These are phyloP conservation scores for Chamaetylas fuelleborni DNA, from an alignment of 2,113 vertebrate species.

Conservation along the genomic window DNA sequence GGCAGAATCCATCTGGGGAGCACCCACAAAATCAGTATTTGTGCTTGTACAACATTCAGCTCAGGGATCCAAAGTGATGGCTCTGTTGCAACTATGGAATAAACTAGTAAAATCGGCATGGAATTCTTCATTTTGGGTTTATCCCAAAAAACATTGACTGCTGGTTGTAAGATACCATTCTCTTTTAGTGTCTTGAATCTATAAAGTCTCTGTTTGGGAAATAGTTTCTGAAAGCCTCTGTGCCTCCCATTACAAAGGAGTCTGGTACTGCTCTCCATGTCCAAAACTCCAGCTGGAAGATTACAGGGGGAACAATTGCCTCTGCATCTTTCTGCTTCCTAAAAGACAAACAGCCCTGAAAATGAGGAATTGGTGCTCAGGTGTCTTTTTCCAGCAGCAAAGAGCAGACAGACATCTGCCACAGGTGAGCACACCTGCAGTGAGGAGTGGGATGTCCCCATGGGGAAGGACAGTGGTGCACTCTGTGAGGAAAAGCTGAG, in stretches of 20 bases:
- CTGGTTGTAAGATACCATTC: not conserved
- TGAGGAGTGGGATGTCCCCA: not conserved
- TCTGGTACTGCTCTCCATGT: constrained; percentile 68
- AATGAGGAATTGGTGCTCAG: not conserved
- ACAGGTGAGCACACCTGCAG: not conserved
- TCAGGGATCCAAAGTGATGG: not conserved
- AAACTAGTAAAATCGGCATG: accelerated
- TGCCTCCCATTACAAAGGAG: constrained; percentile 58
- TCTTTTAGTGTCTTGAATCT: constrained; percentile 10
- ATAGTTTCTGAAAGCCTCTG: constrained; percentile 46
- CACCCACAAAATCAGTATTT: not conserved
- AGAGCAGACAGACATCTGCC: not conserved
- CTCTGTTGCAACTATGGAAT: not conserved
- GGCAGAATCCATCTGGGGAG: not conserved
- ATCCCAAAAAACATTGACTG: not conserved
- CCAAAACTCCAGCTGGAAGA: constrained; percentile 51
- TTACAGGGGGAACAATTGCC: not conserved
- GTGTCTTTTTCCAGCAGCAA: not conserved
- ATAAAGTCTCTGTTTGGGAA: constrained; percentile 47
- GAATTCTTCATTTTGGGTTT: not conserved
- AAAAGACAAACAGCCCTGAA: not conserved
- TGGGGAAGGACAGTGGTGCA: not conserved
- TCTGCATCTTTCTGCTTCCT: not conserved
- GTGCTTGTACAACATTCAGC: not conserved
- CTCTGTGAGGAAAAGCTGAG: not conserved